Conservation (phyloP, 2,797 vertebrate species). For the Siniperca scherzeri region DNA sequence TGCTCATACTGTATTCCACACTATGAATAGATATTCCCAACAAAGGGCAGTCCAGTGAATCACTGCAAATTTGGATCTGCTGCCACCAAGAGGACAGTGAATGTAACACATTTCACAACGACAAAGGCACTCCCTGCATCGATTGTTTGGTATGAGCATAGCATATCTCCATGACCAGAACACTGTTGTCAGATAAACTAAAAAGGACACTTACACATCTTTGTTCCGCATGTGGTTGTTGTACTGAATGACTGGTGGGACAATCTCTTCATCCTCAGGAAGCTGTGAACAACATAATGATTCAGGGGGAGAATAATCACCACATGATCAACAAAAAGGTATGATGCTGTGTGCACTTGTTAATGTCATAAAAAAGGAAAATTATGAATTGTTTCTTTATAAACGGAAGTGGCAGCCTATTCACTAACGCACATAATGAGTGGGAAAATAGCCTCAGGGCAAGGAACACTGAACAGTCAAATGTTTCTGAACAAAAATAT, state of each 20-base stretch:
- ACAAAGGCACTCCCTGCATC: conserved; percentile 12
- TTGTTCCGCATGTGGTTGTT: conserved; percentile 83
- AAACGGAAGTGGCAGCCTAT: not conserved
- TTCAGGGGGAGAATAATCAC: conserved; percentile 1
- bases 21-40: conserved; percentile 28
- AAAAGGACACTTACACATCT: conserved; percentile 77
- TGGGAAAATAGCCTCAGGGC: not conserved
- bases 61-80: conserved; percentile 59
- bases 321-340: not conserved
- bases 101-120: conserved; percentile 18
- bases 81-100: conserved; percentile 75
- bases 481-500: not conserved
- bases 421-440: not conserved
- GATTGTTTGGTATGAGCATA: conserved; percentile 3
- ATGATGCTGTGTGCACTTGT: not conserved
- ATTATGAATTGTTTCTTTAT: not conserved
- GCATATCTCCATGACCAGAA: not conserved
- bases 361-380: not conserved
- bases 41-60: conserved; percentile 4
- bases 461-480: not conserved
- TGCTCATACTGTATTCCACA: conserved; percentile 22
- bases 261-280: conserved; percentile 88
- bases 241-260: conserved; percentile 77
- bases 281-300: conserved; percentile 77
- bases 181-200: not conserved